Evolutionary conservation across 2,888 invertebrate genomes (phyloP).

Genomic region (Pseudoips prasinana): DNA sequence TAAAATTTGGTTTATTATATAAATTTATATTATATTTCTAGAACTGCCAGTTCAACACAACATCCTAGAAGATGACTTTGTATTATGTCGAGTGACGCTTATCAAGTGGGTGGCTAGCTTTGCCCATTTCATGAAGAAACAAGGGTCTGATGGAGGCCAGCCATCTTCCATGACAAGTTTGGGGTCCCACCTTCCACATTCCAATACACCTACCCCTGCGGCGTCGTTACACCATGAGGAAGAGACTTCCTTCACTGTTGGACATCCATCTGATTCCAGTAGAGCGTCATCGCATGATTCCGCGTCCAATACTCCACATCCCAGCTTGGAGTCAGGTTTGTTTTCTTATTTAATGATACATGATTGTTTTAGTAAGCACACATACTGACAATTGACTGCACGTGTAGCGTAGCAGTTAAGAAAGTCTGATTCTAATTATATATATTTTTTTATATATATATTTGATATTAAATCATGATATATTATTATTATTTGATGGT

Average conservation of each 20-base stretch:
- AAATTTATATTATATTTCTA: slow-evolving; percentile 27
- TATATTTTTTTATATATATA: too few species aligned
- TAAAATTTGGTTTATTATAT: not conserved
- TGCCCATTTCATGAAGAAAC: slow-evolving; percentile 88
- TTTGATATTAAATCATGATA: too few species aligned
- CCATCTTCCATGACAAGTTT: slow-evolving; percentile 74
- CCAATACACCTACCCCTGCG: slow-evolving; percentile 64
- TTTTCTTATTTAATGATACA: too few species aligned
- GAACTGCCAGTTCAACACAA: slow-evolving; percentile 90
- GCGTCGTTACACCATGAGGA: slow-evolving; percentile 70
- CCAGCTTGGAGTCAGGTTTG: slow-evolving; percentile 83
- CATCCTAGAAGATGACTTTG: slow-evolving; percentile 85
- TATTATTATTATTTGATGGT: too few species aligned
- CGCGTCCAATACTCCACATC: slow-evolving; percentile 78
- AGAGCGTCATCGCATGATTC: slow-evolving; percentile 78
- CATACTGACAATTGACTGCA: too few species aligned
- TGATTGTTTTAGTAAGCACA: too few species aligned
- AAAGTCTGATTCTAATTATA: too few species aligned
- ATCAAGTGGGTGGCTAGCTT: slow-evolving; percentile 95
- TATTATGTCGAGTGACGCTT: slow-evolving; percentile 90
- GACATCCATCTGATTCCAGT: slow-evolving; percentile 75
- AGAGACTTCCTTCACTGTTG: slow-evolving; percentile 72
- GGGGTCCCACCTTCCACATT: slow-evolving; percentile 65
- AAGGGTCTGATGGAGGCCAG: slow-evolving; percentile 73
- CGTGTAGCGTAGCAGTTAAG: too few species aligned